A percentile compares a stretch with the other conserved stretches of the same genome.
Conservation (phyloP, 2,888 invertebrate species). For the Helleia helle region DNA sequence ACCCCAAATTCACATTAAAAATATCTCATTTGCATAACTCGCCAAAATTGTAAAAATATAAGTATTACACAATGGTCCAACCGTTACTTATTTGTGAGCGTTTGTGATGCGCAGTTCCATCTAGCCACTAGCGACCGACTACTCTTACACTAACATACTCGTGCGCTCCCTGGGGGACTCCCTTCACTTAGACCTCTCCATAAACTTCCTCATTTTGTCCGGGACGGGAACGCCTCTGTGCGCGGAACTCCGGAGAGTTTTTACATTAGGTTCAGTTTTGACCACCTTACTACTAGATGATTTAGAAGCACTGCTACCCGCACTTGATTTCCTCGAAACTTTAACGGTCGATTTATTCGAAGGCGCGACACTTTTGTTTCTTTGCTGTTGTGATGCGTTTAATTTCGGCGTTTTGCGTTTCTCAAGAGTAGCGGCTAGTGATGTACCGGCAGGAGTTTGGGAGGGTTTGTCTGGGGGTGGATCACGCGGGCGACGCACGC, state of each 20-base stretch:
- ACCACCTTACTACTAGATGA: slow-evolving; percentile 13
- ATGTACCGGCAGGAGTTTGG: not conserved
- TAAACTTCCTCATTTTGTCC: slow-evolving; percentile 46
- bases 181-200: slow-evolving; percentile 34
- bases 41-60: slow-evolving; percentile 61
- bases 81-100: slow-evolving; percentile 52
- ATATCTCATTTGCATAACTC: slow-evolving; percentile 35
- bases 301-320: slow-evolving; percentile 25
- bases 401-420: slow-evolving; percentile 22
- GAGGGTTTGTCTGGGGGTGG: slow-evolving; percentile 19
- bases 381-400: slow-evolving; percentile 12
- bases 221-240: slow-evolving; percentile 56
- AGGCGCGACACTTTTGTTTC: slow-evolving; percentile 14
- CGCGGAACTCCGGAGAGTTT: slow-evolving; percentile 30
- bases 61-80: slow-evolving; percentile 62
- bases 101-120: slow-evolving; percentile 44
- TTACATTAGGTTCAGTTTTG: slow-evolving; percentile 21
- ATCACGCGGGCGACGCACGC: slow-evolving; percentile 41
- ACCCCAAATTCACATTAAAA: slow-evolving; percentile 41
- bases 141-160: slow-evolving; percentile 27
- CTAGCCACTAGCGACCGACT: slow-evolving; percentile 41
- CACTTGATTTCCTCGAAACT: slow-evolving; percentile 30
- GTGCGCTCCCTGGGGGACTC: not conserved
- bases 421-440: too few relatives aligned
- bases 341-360: slow-evolving; percentile 17